These are phyloP conservation scores for Ameiurus melas DNA, from an alignment of 2,113 vertebrate species.

Conservation along the genomic window DNA sequence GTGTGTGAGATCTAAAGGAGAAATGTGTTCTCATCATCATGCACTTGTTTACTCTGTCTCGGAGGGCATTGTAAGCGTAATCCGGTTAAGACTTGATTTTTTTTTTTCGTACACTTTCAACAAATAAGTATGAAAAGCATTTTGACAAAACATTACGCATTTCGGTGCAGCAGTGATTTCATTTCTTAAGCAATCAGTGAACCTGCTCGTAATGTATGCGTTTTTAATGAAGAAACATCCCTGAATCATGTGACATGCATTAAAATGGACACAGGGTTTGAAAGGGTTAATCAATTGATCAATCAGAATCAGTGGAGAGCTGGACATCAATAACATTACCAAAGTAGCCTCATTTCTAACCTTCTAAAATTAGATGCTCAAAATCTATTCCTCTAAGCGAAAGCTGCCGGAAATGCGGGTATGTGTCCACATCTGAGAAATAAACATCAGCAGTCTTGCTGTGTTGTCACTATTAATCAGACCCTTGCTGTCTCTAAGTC, in stretches of 20 bases:
- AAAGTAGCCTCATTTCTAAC: neutral
- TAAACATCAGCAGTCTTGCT: slow-evolving; percentile 25
- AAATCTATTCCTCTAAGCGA: neutral
- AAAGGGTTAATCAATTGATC: neutral
- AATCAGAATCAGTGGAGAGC: slow-evolving; percentile 1
- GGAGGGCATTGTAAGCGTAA: neutral
- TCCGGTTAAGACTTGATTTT: neutral
- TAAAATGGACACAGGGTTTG: neutral
- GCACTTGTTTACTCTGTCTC: neutral
- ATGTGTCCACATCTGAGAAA: neutral
- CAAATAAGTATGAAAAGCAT: neutral
- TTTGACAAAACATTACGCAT: neutral
- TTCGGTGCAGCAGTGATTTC: neutral
- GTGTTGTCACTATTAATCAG: slow-evolving; percentile 34
- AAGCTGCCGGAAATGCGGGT: neutral
- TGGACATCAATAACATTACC: slow-evolving; percentile 9
- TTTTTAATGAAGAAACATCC: neutral
- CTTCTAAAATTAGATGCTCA: slow-evolving; percentile 5
- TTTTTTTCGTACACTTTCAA: neutral
- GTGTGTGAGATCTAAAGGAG: neutral
- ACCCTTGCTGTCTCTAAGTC: slow-evolving; percentile 15
- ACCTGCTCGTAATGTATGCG: neutral
- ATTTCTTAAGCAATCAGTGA: neutral
- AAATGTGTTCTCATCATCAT: slow-evolving; percentile 29
- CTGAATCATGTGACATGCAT: neutral